Percentiles rank a stretch among this genome's conserved stretches.
These are phyloP conservation scores for Epicampocera succincta DNA, from an alignment of 2,888 invertebrate species.

Conservation along the genomic window DNA sequence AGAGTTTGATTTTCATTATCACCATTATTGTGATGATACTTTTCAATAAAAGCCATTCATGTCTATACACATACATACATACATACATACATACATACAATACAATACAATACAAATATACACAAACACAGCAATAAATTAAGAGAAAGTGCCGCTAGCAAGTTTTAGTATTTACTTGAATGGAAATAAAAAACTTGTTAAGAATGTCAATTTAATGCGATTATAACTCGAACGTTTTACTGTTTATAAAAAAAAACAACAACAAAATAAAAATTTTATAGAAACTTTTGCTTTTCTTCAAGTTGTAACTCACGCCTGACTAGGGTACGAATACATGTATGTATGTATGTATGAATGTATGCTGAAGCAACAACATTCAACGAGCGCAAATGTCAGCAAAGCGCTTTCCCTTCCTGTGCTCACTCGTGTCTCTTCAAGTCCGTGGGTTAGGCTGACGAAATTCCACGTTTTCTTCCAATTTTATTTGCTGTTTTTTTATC, in stretches of 20 bases:
- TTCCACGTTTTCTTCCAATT: slow-evolving; percentile 22
- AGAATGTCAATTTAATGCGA: slow-evolving; percentile 79
- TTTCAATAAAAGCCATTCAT: slow-evolving; percentile 28
- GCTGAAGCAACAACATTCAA: slow-evolving; percentile 8
- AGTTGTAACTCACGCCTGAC: slow-evolving; percentile 59
- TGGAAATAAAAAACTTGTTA: slow-evolving; percentile 64
- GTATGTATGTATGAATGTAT: slow-evolving; percentile 1
- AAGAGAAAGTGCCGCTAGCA: slow-evolving; percentile 79
- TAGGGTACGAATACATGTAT: slow-evolving; percentile 10
- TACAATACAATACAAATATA: background rate
- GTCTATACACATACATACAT: background rate
- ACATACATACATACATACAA: slow-evolving; percentile 28
- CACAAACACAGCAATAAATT: slow-evolving; percentile 66
- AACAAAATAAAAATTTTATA: slow-evolving; percentile 13
- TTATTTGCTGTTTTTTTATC: slow-evolving; percentile 31
- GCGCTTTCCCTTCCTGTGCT: slow-evolving; percentile 79
- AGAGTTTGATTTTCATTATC: background rate
- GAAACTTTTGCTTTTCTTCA: slow-evolving; percentile 79
- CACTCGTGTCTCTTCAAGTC: slow-evolving; percentile 68
- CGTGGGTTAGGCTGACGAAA: slow-evolving; percentile 59
- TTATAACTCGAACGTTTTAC: slow-evolving; percentile 64
- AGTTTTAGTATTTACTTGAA: slow-evolving; percentile 73
- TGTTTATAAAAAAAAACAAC: slow-evolving; percentile 42
- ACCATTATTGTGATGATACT: background rate
- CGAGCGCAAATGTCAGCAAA: background rate